Evolutionary conservation across 2,888 invertebrate species (phyloP).

Genomic region (Girardia tigrina): DNA sequence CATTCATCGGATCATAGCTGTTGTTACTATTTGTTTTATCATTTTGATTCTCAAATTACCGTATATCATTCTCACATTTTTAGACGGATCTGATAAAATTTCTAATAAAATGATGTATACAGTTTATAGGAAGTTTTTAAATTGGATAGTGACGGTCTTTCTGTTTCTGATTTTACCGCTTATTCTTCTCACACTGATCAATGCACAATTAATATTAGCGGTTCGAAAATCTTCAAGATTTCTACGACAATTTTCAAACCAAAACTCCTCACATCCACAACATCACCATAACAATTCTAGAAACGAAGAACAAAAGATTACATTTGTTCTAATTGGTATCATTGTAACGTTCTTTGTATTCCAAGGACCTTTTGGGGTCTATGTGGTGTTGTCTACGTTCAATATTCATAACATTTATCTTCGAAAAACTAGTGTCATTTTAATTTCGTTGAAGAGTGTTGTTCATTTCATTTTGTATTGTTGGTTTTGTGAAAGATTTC

Average conservation of each 20-base stretch:
- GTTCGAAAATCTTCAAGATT: conserved; percentile 28
- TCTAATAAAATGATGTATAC: background rate
- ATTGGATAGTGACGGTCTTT: conserved; percentile 24
- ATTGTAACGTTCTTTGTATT: conserved; percentile 25
- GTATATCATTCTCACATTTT: background rate
- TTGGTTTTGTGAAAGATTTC: conserved; percentile 33
- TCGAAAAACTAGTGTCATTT: background rate
- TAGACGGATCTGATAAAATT: background rate
- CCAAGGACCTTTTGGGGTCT: conserved; percentile 29
- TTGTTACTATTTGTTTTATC: background rate
- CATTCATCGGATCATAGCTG: background rate
- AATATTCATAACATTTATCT: conserved; percentile 31
- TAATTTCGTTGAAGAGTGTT: conserved; percentile 28
- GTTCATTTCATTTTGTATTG: conserved; percentile 33
- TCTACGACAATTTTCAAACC: conserved; percentile 16
- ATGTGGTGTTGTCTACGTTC: conserved; percentile 9
- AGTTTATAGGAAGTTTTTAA: background rate
- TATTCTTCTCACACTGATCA: background rate
- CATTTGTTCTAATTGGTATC: conserved; percentile 24
- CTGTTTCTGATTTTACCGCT: conserved; percentile 28
- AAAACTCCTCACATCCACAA: no score
- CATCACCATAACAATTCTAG: background rate
- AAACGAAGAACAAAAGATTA: conserved; percentile 28
- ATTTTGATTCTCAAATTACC: conserved; percentile 19
- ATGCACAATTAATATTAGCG: conserved; percentile 29